Evolutionary conservation across 1,140 invertebrate species (phyloP).

Genomic region (Battus philenor): DNA sequence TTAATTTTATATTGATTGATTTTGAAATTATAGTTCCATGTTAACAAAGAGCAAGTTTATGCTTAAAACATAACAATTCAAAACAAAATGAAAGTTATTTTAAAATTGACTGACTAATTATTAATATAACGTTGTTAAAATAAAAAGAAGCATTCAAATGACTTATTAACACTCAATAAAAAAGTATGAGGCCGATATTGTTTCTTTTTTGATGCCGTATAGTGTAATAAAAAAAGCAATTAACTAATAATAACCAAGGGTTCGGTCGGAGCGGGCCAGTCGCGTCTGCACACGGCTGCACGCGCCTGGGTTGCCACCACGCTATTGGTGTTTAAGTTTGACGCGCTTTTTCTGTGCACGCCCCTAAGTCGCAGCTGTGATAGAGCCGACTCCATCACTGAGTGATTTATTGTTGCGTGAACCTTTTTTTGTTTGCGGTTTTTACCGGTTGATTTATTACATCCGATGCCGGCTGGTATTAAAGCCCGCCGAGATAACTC

Average conservation of each 20-base stretch:
- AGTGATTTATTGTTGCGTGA: slow-evolving; percentile 64
- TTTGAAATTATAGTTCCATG: too few relatives aligned
- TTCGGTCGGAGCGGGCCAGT: slow-evolving; percentile 66
- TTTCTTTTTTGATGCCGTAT: slow-evolving; percentile 5
- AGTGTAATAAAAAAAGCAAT: slow-evolving; percentile 34
- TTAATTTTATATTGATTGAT: too few relatives aligned
- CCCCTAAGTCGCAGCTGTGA: slow-evolving; percentile 62
- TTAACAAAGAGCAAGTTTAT: too few relatives aligned
- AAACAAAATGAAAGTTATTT: too few relatives aligned
- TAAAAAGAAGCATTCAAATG: too few relatives aligned
- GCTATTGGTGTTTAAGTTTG: slow-evolving; percentile 69
- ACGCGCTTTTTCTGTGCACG: slow-evolving; percentile 67
- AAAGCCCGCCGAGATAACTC: slow-evolving; percentile 2
- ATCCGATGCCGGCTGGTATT: slow-evolving; percentile 21
- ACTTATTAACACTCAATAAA: slow-evolving; percentile 2
- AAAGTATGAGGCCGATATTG: slow-evolving; percentile 5
- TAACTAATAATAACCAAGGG: slow-evolving; percentile 46
- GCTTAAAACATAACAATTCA: too few relatives aligned
- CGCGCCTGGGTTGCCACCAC: slow-evolving; percentile 31
- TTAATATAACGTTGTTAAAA: too few relatives aligned
- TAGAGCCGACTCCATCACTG: slow-evolving; percentile 51
- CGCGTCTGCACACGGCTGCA: slow-evolving; percentile 38
- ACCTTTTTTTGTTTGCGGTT: slow-evolving; percentile 29
- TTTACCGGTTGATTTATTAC: slow-evolving; percentile 50
- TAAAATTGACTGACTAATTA: too few relatives aligned